Evolutionary conservation across 2,113 vertebrate species (phyloP), one percentile per base, ranked within the genome.

Genomic region (Misgurnus anguillicaudatus): DNA sequence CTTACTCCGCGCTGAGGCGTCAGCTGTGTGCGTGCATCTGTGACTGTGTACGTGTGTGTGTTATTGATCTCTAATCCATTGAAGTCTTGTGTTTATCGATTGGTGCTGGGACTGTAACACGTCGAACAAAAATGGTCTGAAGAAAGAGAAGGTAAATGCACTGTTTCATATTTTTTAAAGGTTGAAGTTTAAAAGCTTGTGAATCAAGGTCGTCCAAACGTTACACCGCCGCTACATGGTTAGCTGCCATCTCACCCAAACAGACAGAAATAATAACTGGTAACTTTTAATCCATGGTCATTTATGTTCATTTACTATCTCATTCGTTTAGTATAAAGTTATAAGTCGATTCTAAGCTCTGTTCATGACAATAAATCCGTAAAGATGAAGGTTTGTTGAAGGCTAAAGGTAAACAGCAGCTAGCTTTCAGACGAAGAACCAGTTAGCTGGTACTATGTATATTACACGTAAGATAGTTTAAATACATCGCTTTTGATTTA

Each of bases 51-150:
- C 21, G 9, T 9, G 63, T 64, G 53, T 53, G 74, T 64, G 72
- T 75, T 75, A 39, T 75, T 39, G 53, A 76, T 64, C 45, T 63
- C 60, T 16, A 51, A 64, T 14, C 21, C 10, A 9, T 24, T 62
- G 13, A 51, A 58, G 78, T 66, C 60, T 62, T 55, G 51, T 17
- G 53, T 36, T 13, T 36, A 64, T 36, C 6, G 48, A 5, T n/a
- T 42, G 53, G 67, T 80, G 81, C 42, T 73, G 83, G 79, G 64
- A 87, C 87, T 88, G 85, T 74, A 65, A 68, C 42, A 77, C 17
- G 21, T 69, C 39, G 57, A 45, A 58, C 51, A 45, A 89, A 82
- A 82, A 93, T 93, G 92, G 86, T 87, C 75, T 93, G 87, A 93
- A 58, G 78, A 21, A 13, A 55, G 73, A 79, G 55, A 82, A 85